Evolutionary conservation across 2,113 vertebrate genomes (phyloP).

Genomic region (Antidorcas marsupialis): DNA sequence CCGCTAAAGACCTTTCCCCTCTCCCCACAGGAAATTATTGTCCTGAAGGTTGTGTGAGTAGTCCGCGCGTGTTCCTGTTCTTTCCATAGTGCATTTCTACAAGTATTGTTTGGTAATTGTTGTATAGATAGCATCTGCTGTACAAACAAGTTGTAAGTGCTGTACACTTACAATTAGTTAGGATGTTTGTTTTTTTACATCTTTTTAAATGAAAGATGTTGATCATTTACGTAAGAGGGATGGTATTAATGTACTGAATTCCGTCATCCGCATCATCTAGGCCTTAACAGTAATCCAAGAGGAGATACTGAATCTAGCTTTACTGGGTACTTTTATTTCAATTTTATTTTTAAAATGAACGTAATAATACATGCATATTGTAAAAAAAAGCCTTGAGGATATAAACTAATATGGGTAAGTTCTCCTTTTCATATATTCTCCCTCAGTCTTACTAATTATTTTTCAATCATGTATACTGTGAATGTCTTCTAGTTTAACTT

Average conservation of each 20-base stretch:
- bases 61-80: not conserved
- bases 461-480: not conserved
- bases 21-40: not conserved
- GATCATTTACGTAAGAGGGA: not conserved
- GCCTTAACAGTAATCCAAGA: not conserved
- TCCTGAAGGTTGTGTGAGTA: not conserved
- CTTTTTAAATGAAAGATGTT: not conserved
- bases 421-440: not conserved
- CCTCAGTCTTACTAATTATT: not conserved
- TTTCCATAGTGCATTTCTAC: not conserved
- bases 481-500: not conserved
- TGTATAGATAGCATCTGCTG: not conserved
- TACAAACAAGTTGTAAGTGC: not conserved
- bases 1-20: not conserved
- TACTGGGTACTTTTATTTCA: not conserved
- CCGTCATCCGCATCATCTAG: not conserved
- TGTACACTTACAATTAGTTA: not conserved
- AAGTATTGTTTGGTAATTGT: not conserved
- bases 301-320: not conserved
- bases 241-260: not conserved
- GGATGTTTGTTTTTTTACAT: not conserved
- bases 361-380: not conserved
- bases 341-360: not conserved
- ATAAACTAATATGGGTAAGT: not conserved
- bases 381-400: not conserved